Evolutionary conservation across 2,797 vertebrate genomes (phyloP).

Genomic region (Hyperoplus lanceolatus): DNA sequence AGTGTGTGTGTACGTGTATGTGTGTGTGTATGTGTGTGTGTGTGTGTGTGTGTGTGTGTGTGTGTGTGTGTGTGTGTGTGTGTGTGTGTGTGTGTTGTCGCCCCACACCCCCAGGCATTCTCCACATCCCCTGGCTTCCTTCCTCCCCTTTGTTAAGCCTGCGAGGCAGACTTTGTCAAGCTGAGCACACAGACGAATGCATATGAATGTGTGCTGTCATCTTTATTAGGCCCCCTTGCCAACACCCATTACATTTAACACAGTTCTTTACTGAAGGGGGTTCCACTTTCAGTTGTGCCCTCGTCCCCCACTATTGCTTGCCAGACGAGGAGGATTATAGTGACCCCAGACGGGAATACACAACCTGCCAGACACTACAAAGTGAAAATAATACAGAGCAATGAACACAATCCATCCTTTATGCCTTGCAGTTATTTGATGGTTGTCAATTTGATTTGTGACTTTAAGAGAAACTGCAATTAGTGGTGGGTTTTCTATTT

Average conservation of each 20-base stretch:
- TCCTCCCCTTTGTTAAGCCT: constrained; percentile 86
- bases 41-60: constrained; percentile 42
- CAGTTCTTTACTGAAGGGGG: constrained; percentile 65
- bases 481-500: constrained; percentile 54
- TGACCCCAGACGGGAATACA: constrained; percentile 72
- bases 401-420: constrained; percentile 33
- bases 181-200: constrained; percentile 87
- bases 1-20: constrained; percentile 17
- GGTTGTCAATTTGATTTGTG: constrained; percentile 37
- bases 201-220: constrained; percentile 87
- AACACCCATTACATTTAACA: constrained; percentile 81
- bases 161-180: constrained; percentile 84
- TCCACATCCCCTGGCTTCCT: constrained; percentile 80
- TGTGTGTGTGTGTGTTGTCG: constrained; percentile 56
- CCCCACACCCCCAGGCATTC: constrained; percentile 74
- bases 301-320: constrained; percentile 45
- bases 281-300: constrained; percentile 66
- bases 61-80: constrained; percentile 2
- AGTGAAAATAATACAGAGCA: constrained; percentile 47
- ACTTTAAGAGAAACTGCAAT: constrained; percentile 26
- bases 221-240: constrained; percentile 81
- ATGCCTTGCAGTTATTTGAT: constrained; percentile 8
- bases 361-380: constrained; percentile 64
- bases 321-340: constrained; percentile 70
- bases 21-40: constrained; percentile 15